phyloP scores from a whole-genome alignment of 2,113 vertebrate species.

The Bubalus kerabau region DNA sequence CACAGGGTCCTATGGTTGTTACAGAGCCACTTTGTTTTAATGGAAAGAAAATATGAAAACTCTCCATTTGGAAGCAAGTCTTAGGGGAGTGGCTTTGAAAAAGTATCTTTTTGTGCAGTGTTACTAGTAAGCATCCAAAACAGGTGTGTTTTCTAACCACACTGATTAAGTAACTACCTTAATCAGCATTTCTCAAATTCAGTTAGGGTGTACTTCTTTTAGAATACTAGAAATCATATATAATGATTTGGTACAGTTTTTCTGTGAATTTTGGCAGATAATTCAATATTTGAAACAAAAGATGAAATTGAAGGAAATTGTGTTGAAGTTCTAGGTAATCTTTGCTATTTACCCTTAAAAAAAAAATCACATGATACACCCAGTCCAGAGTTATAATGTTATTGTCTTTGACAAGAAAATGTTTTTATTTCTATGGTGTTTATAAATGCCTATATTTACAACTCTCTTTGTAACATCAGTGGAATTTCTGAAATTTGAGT shows the following conservation, averaged over 20 bases:
- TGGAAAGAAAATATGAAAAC: conserved; percentile 54
- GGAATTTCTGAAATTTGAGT: neutral
- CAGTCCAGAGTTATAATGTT: neutral
- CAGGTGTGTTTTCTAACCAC: conserved; percentile 21
- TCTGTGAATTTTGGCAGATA: neutral
- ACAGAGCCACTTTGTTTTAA: conserved; percentile 70
- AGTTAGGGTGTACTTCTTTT: neutral
- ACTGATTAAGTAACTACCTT: neutral
- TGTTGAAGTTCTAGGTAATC: neutral
- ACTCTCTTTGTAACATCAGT: neutral
- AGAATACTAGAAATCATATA: neutral
- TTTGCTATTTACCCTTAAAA: neutral
- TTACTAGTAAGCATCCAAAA: conserved; percentile 6
- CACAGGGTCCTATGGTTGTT: conserved; percentile 57
- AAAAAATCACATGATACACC: neutral
- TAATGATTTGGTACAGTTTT: neutral
- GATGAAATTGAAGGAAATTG: neutral
- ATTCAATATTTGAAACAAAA: neutral
- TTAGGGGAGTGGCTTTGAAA: neutral
- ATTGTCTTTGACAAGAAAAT: neutral
- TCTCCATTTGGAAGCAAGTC: conserved; percentile 30
- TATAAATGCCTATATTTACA: neutral
- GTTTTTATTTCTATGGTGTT: neutral
- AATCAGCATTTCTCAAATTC: conserved; percentile 28
- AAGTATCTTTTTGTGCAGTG: conserved; percentile 35